Evolutionary conservation across 2,113 vertebrate species (phyloP).

Genomic region (Lucifuga dentata): DNA sequence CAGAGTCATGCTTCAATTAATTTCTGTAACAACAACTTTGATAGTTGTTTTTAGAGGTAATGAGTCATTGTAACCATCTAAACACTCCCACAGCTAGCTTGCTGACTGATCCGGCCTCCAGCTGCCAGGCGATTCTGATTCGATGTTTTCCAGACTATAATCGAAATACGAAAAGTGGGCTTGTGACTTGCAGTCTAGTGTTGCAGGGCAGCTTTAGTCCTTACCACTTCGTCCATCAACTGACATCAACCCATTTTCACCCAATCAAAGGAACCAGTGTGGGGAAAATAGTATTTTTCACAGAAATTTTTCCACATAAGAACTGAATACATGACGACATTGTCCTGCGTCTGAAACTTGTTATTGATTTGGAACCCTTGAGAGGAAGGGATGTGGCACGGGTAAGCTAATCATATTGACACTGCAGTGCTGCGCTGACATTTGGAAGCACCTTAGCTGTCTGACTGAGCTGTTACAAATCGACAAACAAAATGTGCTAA

Average conservation of each 20-base stretch:
- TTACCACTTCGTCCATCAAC: background rate
- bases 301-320: conserved; percentile 8
- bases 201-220: background rate
- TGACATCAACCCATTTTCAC: background rate
- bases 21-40: too few relatives aligned
- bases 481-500: conserved; percentile 62
- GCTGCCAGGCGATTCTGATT: background rate
- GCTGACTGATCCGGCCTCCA: conserved; percentile 4
- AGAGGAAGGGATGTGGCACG: conserved; percentile 40
- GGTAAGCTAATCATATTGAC: conserved; percentile 68
- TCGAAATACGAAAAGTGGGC: background rate
- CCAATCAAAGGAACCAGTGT: background rate
- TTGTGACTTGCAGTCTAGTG: background rate
- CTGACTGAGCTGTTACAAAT: conserved; percentile 58
- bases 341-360: background rate
- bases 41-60: background rate
- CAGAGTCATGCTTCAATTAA: too few relatives aligned
- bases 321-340: conserved; percentile 14
- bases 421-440: conserved; percentile 62
- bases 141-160: conserved; percentile 23
- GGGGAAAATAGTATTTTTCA: too few relatives aligned
- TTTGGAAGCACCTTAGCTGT: conserved; percentile 67
- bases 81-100: conserved; percentile 6
- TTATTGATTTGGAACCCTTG: conserved; percentile 42
- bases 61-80: conserved; percentile 48